A percentile compares a stretch with the other conserved stretches of the same genome.
phyloP scores from a whole-genome alignment of 2,797 vertebrate genomes.

The Gymnoscopelus braueri region DNA sequence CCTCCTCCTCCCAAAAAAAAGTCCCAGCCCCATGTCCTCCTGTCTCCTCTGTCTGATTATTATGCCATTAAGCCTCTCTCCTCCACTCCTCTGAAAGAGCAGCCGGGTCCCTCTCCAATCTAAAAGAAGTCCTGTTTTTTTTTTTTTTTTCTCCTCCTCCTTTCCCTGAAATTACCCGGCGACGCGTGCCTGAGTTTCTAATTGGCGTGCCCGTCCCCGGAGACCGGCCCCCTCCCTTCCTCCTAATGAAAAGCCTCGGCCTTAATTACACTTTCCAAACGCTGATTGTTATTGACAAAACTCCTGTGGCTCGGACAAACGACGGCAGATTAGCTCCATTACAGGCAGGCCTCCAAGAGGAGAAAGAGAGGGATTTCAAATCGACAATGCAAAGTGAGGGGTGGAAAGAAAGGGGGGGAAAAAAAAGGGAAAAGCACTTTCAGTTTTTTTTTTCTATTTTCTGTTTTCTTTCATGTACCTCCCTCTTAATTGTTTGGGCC shows the following conservation, averaged over 20 bases:
- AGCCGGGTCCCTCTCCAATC: slow-evolving; percentile 87
- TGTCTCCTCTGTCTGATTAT: slow-evolving; percentile 83
- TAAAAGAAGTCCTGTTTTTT: slow-evolving; percentile 84
- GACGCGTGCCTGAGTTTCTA: slow-evolving; percentile 90
- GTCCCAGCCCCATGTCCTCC: slow-evolving; percentile 58
- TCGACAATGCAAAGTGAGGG: slow-evolving; percentile 79
- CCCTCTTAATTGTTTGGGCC: slow-evolving; percentile 81
- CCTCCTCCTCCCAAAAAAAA: slow-evolving; percentile 58
- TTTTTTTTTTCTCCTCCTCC: slow-evolving; percentile 70
- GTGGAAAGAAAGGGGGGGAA: slow-evolving; percentile 44
- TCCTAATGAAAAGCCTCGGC: slow-evolving; percentile 91
- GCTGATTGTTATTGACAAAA: slow-evolving; percentile 93
- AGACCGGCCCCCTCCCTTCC: slow-evolving; percentile 85
- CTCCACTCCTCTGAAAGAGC: slow-evolving; percentile 82
- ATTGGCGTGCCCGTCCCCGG: slow-evolving; percentile 85
- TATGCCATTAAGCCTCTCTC: slow-evolving; percentile 86
- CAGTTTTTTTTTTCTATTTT: slow-evolving; percentile 69
- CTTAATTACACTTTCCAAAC: slow-evolving; percentile 92
- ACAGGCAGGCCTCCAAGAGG: slow-evolving; percentile 86
- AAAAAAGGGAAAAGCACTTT: slow-evolving; percentile 28
- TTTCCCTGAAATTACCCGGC: slow-evolving; percentile 87
- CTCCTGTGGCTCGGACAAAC: slow-evolving; percentile 90
- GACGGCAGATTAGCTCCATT: slow-evolving; percentile 89
- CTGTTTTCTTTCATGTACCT: slow-evolving; percentile 67
- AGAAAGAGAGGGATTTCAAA: slow-evolving; percentile 82